Conservation (phyloP, 2,888 invertebrate species). For the Acleris literana region DNA sequence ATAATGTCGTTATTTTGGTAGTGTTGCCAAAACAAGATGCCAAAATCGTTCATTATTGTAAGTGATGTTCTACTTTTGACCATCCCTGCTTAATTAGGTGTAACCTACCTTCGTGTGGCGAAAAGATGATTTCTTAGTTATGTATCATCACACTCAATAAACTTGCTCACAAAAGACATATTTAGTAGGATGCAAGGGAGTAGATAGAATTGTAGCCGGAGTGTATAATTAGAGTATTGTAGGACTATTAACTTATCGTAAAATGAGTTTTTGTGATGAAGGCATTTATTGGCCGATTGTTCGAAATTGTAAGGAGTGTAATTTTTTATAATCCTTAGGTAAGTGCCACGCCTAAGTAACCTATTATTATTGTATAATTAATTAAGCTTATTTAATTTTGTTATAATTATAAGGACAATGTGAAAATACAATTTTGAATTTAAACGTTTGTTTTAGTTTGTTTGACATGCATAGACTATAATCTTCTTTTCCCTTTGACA, state of each 20-base stretch:
- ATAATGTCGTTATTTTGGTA: slow-evolving; percentile 64
- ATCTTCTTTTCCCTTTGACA: too few species aligned
- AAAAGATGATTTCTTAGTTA: background rate
- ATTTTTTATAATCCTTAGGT: slow-evolving; percentile 75
- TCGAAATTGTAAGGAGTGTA: slow-evolving; percentile 68
- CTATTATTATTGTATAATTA: slow-evolving; percentile 65
- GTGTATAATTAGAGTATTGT: slow-evolving; percentile 46
- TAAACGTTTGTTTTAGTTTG: slow-evolving; percentile 45
- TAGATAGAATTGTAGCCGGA: slow-evolving; percentile 58
- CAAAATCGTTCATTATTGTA: slow-evolving; percentile 71
- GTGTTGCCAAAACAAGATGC: slow-evolving; percentile 78
- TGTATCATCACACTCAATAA: slow-evolving; percentile 51
- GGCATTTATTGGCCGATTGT: slow-evolving; percentile 80
- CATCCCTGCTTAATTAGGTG: slow-evolving; percentile 38
- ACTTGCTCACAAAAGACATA: slow-evolving; percentile 80
- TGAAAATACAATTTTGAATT: slow-evolving; percentile 71
- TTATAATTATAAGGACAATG: slow-evolving; percentile 69
- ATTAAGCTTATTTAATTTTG: slow-evolving; percentile 78
- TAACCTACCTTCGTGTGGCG: background rate
- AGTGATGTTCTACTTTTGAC: slow-evolving; percentile 47
- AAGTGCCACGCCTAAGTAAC: slow-evolving; percentile 80
- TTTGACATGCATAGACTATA: background rate
- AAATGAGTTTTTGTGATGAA: slow-evolving; percentile 68
- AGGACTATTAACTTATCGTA: slow-evolving; percentile 25
- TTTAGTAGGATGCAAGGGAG: slow-evolving; percentile 56